Conservation (phyloP, 2,888 invertebrate genomes). For the Xestia sexstrigata region DNA sequence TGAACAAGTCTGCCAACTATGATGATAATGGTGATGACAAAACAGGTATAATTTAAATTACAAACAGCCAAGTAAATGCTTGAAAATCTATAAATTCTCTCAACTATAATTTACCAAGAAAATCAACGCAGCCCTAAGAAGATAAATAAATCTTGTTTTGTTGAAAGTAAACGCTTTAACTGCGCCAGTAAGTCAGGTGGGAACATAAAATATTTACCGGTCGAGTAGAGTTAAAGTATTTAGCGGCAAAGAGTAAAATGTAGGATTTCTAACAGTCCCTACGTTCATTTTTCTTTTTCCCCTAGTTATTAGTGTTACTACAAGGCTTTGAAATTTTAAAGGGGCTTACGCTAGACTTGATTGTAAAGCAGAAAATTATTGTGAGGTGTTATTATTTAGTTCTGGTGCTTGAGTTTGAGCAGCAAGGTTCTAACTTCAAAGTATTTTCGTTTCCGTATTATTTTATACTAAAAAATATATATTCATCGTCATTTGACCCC, state of each 20-base stretch:
- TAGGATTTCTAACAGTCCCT: slow-evolving; percentile 71
- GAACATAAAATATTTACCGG: slow-evolving; percentile 81
- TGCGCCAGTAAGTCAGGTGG: slow-evolving; percentile 72
- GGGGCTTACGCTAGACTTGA: slow-evolving; percentile 36
- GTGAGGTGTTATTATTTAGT: slow-evolving; percentile 33
- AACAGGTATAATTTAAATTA: slow-evolving; percentile 7
- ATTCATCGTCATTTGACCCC: background rate
- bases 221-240: slow-evolving; percentile 78
- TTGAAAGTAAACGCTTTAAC: slow-evolving; percentile 70
- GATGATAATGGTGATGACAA: background rate
- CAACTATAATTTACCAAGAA: slow-evolving; percentile 64
- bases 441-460: background rate
- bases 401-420: slow-evolving; percentile 11
- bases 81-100: slow-evolving; percentile 23
- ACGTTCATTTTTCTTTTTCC: slow-evolving; percentile 72
- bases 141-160: slow-evolving; percentile 72
- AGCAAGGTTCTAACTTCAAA: slow-evolving; percentile 25
- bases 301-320: slow-evolving; percentile 68
- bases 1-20: background rate
- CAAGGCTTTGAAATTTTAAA: slow-evolving; percentile 72
- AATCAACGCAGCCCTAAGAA: slow-evolving; percentile 67
- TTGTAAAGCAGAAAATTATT: slow-evolving; percentile 52
- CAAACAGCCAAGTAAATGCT: background rate
- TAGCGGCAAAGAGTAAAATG: slow-evolving; percentile 72
- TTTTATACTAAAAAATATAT: background rate